Conservation (phyloP, 2,113 vertebrate species). For the Herpetotheres cachinnans region DNA sequence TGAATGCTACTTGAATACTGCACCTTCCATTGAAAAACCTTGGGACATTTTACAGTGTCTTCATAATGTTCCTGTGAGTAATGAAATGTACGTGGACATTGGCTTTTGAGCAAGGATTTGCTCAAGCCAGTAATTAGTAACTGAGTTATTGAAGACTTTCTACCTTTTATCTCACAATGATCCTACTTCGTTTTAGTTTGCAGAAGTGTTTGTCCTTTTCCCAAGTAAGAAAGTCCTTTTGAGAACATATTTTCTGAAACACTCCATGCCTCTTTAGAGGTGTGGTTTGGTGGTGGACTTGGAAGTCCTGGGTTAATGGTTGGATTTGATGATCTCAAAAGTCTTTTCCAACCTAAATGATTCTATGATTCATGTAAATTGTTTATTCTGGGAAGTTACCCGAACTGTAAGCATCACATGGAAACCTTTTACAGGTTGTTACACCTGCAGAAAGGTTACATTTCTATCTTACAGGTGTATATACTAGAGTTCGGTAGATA, state of each 20-base stretch:
- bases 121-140: neutral
- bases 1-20: neutral
- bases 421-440: neutral
- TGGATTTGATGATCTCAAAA: too few species aligned
- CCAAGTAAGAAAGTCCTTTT: neutral
- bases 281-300: too few species aligned
- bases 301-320: too few species aligned
- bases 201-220: neutral
- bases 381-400: neutral
- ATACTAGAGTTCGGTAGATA: neutral
- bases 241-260: neutral
- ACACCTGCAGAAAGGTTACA: neutral
- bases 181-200: neutral
- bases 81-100: neutral
- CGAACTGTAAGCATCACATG: neutral
- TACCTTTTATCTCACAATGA: neutral
- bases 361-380: neutral
- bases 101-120: neutral
- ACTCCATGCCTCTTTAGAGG: neutral
- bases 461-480: neutral
- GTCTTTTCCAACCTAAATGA: too few species aligned
- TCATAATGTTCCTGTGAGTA: neutral
- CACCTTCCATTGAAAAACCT: neutral
- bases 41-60: neutral
- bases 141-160: neutral